Conservation (phyloP, 2,797 vertebrate species). For the Gouania willdenowi region DNA sequence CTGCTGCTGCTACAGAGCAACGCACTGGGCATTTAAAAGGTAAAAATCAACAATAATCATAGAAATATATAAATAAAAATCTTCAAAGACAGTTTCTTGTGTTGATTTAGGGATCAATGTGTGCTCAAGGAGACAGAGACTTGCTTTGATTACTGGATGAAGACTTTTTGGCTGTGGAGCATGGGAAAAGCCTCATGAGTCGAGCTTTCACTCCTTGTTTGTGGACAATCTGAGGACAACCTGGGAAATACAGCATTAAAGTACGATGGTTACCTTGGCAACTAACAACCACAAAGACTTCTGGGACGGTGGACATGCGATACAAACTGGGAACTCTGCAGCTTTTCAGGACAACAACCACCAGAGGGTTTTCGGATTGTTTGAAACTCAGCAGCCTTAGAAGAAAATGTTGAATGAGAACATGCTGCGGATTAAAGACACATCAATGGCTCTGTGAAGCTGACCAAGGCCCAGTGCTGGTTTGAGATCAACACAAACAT, state of each 20-base stretch:
- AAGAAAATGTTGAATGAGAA: neutral
- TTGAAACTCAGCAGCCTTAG: neutral
- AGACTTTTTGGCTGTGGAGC: conserved; percentile 84
- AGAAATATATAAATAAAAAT: conserved; percentile 6
- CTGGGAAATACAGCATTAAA: conserved; percentile 85
- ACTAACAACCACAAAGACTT: conserved; percentile 42
- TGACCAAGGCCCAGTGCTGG: neutral
- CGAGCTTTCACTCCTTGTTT: conserved; percentile 89
- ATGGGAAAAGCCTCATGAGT: conserved; percentile 90
- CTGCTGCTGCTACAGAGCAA: conserved; percentile 15
- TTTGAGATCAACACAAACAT: neutral
- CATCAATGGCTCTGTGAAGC: neutral
- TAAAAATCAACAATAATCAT: neutral
- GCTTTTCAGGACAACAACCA: conserved; percentile 66
- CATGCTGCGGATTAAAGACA: neutral
- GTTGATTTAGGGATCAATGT: neutral
- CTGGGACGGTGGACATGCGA: conserved; percentile 28
- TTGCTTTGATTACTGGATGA: conserved; percentile 92
- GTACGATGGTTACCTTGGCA: conserved; percentile 71
- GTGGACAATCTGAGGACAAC: conserved; percentile 85
- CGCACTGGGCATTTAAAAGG: neutral
- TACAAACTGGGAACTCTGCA: neutral
- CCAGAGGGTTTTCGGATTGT: neutral
- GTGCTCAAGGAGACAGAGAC: conserved; percentile 55
- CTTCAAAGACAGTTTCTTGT: neutral